Base-by-base conservation (phyloP, 2,113 vertebrate species). In the Tetrao urogallus region DNA sequence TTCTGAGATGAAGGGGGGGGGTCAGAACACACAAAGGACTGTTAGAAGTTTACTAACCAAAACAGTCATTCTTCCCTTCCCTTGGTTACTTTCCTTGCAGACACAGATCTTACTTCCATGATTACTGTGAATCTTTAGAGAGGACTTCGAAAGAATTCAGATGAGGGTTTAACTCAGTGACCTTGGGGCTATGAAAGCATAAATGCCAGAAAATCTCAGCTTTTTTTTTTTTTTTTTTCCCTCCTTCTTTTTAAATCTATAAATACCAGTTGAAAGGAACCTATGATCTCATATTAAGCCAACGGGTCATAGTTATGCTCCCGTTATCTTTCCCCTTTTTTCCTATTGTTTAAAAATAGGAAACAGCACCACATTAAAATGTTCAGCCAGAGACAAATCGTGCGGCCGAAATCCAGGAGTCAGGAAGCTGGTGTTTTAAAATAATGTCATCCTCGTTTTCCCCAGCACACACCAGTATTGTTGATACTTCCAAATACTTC, bases 271-370 rank as follows among this genome's bases (percentile, higher is more conserved):
- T 77, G 34, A 95, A 96, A 94, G 72, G 86, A 92, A 93, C 86
- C 43, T 52, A 58, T 95, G 93, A 92, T 89, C 90, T 93, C 94
- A 96, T 69, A 94, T 47, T 86, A 89, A 94, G 91, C 95, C 95
- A 93, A 88, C 16, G 20, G 93, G 83, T 96, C 89, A 86, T 83
- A 92, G 74, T 79, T 93, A 95, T 8, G 66, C 79, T 95, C 74
- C 66, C 94, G 82, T 95, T 96, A 95, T 95, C 89, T 90, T 83
- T 76, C 83, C n/a, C 52, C 27, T 61, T 93, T 93, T 86, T 82
- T 27, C 54, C 93, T 83, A 78, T 95, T 96, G 94, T 95, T 96
- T 95, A 93, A 96, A 96, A 95, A 97, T 95, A 97, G 95, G 90
- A 96, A 96, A 85, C 63, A 72, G 83, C 72, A 94, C 77, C 81